phyloP scores from a whole-genome alignment of 2,797 vertebrate species.

The Sebastes steindachneri region DNA sequence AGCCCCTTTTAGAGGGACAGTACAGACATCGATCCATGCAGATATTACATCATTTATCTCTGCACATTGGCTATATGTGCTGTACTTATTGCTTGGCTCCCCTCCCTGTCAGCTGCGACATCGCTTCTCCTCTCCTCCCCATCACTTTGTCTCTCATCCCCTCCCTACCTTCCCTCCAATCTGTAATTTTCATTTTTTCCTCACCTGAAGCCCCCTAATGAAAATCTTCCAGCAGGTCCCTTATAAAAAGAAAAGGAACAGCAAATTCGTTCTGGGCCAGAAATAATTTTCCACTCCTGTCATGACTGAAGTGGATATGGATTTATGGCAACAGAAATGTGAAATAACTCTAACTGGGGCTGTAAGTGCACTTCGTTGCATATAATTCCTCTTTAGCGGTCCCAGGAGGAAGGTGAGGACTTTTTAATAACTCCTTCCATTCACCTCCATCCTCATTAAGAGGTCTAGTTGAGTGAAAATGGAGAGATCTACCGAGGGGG shows the following conservation, averaged over 20 bases:
- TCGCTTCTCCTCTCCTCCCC: conserved; percentile 24
- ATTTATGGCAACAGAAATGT: conserved; percentile 73
- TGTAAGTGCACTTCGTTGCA: conserved; percentile 78
- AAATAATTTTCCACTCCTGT: conserved; percentile 57
- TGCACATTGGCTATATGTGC: conserved; percentile 67
- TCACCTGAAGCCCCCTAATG: conserved; percentile 46
- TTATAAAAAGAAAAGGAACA: conserved; percentile 36
- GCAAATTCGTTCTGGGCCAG: conserved; percentile 42
- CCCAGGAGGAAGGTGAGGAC: conserved; percentile 74
- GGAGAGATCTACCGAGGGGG: conserved; percentile 50
- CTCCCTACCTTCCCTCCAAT: conserved; percentile 32
- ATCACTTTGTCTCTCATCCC: conserved; percentile 41
- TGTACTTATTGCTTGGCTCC: conserved; percentile 72
- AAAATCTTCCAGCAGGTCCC: conserved; percentile 55
- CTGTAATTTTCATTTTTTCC: conserved; percentile 41
- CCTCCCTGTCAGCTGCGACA: conserved; percentile 64
- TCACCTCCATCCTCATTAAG: conserved; percentile 81
- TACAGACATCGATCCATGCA: conserved; percentile 77
- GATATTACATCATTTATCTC: conserved; percentile 79
- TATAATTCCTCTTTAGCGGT: conserved; percentile 77
- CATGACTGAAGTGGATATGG: conserved; percentile 48
- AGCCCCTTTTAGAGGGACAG: conserved; percentile 67
- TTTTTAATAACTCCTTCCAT: conserved; percentile 81
- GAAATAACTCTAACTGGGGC: conserved; percentile 69
- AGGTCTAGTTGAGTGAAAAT: conserved; percentile 66